Evolutionary conservation across 2,888 invertebrate genomes (phyloP).

Genomic region (Leptinotarsa tumamoca): DNA sequence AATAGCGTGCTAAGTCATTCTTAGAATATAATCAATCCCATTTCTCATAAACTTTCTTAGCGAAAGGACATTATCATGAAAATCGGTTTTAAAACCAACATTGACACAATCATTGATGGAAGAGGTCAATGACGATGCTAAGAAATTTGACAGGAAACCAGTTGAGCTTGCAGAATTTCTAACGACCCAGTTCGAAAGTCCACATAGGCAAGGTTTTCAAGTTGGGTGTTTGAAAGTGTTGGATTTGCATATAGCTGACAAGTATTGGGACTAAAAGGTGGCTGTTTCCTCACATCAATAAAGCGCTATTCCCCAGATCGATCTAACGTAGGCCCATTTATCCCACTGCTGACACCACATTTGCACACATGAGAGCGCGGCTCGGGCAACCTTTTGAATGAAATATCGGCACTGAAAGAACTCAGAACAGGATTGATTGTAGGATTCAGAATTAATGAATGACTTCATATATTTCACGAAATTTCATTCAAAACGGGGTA

Average conservation of each 20-base stretch:
- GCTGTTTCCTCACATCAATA: slow-evolving; percentile 50
- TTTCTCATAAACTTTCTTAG: not conserved
- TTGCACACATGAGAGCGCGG: not conserved
- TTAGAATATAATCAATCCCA: not conserved
- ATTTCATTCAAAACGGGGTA: no score
- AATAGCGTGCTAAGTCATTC: no score
- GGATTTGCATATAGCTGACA: slow-evolving; percentile 54
- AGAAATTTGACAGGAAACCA: not conserved
- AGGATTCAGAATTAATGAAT: not conserved
- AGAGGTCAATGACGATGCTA: not conserved
- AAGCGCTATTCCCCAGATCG: slow-evolving; percentile 35
- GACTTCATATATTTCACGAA: not conserved
- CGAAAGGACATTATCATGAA: not conserved
- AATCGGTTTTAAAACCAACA: not conserved
- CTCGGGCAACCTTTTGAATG: slow-evolving; percentile 6
- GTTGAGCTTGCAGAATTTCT: slow-evolving; percentile 23
- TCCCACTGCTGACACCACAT: slow-evolving; percentile 17
- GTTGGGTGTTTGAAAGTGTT: slow-evolving; percentile 52
- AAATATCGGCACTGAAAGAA: slow-evolving; percentile 20
- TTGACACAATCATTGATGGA: not conserved
- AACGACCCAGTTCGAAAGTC: slow-evolving; percentile 19
- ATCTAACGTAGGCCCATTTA: slow-evolving; percentile 6
- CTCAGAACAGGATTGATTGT: not conserved
- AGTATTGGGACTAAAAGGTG: slow-evolving; percentile 36
- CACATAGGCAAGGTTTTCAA: slow-evolving; percentile 51